Percentiles rank a stretch among this genome's conserved stretches.
These are phyloP conservation scores for Ormyrus nitidulus DNA, from an alignment of 2,888 invertebrate species.

Conservation along the genomic window DNA sequence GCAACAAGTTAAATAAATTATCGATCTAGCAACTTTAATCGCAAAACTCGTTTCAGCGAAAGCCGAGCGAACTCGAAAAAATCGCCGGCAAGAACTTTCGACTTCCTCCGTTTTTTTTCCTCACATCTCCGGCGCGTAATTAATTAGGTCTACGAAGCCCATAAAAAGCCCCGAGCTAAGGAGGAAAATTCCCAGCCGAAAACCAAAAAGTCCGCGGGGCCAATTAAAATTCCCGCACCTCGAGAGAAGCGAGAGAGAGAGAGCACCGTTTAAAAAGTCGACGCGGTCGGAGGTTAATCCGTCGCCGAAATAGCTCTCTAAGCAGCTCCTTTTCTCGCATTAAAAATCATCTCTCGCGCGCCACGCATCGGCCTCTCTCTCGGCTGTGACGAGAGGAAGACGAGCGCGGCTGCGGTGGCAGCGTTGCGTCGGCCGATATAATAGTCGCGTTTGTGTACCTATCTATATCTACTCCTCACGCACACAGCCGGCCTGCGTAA, in stretches of 20 bases:
- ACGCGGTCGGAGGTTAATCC: not conserved
- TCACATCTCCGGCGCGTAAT: no score
- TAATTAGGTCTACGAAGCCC: no score
- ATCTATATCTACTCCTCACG: slow-evolving; percentile 29
- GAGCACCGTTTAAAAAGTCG: no score
- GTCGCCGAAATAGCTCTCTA: not conserved
- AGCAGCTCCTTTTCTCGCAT: slow-evolving; percentile 13
- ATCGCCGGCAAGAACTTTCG: no score
- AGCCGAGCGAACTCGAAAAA: no score
- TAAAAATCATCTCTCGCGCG: slow-evolving; percentile 16
- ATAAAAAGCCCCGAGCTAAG: no score
- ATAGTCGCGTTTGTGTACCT: slow-evolving; percentile 45
- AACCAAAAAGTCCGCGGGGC: not conserved
- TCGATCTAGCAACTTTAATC: no score
- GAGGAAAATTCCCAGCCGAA: no score
- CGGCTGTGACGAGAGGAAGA: slow-evolving; percentile 17
- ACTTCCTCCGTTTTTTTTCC: no score
- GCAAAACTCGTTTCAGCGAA: no score
- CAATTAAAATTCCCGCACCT: not conserved
- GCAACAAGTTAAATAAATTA: no score
- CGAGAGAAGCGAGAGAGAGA: not conserved
- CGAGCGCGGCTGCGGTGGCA: not conserved
- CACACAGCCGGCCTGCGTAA: not conserved
- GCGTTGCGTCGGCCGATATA: slow-evolving; percentile 29
- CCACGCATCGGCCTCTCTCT: not conserved